These are phyloP conservation scores for Catagonus wagneri DNA, from an alignment of 2,113 vertebrate genomes.

Conservation along the genomic window DNA sequence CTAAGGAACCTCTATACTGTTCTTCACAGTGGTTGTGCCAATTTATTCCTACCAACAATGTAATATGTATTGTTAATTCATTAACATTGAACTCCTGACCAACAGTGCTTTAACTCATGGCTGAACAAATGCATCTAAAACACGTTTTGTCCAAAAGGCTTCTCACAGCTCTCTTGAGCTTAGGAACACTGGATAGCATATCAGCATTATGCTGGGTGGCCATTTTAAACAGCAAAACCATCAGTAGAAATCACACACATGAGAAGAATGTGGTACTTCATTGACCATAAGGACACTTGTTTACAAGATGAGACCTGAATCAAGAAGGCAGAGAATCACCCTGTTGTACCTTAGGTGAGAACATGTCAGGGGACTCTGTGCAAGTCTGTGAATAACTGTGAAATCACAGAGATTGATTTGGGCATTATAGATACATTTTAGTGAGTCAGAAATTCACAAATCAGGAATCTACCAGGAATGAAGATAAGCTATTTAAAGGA, in stretches of 20 bases:
- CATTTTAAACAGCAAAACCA: not conserved
- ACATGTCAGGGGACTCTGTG: not conserved
- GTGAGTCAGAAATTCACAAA: not conserved
- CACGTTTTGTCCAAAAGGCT: not conserved
- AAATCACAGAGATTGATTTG: not conserved
- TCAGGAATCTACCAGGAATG: not conserved
- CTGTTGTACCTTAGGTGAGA: not conserved
- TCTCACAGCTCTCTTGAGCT: not conserved
- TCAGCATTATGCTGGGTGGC: not conserved
- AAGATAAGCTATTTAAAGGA: not conserved
- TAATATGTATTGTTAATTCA: not conserved
- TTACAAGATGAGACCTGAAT: not conserved
- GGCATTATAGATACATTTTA: constrained; percentile 10
- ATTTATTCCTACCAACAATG: too few species aligned
- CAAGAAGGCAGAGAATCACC: not conserved
- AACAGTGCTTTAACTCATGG: not conserved
- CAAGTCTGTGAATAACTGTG: not conserved
- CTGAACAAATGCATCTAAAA: not conserved
- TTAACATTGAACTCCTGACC: not conserved
- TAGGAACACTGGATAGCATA: not conserved
- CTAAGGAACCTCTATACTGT: too few species aligned
- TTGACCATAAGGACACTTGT: not conserved
- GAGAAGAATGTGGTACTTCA: not conserved
- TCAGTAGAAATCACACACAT: not conserved
- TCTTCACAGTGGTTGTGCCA: too few species aligned